These are phyloP conservation scores for Ophraella communa DNA, from an alignment of 2,888 invertebrate genomes.

Conservation along the genomic window DNA sequence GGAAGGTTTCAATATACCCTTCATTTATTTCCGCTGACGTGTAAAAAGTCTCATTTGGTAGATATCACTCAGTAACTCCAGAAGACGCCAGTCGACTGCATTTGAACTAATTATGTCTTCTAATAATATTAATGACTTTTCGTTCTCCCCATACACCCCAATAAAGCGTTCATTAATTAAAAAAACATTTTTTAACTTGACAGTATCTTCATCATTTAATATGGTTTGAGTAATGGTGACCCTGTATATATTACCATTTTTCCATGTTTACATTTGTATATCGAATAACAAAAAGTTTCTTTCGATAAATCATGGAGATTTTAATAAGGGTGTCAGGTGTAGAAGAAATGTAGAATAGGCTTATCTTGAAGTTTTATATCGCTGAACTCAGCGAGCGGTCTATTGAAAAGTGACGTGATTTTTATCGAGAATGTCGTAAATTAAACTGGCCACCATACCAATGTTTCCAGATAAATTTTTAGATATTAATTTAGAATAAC, in stretches of 20 bases:
- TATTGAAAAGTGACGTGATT: conserved; percentile 46
- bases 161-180: conserved; percentile 28
- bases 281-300: conserved; percentile 29
- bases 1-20: no score
- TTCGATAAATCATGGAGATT: conserved; percentile 39
- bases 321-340: conserved; percentile 48
- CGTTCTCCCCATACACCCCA: conserved; percentile 4
- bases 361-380: conserved; percentile 45
- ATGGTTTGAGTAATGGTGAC: conserved; percentile 26
- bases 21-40: background rate
- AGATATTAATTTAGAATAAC: no score
- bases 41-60: background rate
- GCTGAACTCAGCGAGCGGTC: conserved; percentile 44
- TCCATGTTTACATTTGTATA: conserved; percentile 34
- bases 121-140: conserved; percentile 20
- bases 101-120: conserved; percentile 16
- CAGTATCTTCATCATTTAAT: conserved; percentile 32
- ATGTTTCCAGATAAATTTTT: conserved; percentile 10
- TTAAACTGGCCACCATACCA: conserved; percentile 5
- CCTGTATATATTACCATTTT: conserved; percentile 31
- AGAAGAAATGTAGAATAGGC: conserved; percentile 47
- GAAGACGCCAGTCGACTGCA: background rate
- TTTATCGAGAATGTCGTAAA: conserved; percentile 37
- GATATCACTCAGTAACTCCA: background rate
- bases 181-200: conserved; percentile 27